Evolutionary conservation across 2,888 invertebrate genomes (phyloP).

Genomic region (Gymnoscelis rufifasciata): DNA sequence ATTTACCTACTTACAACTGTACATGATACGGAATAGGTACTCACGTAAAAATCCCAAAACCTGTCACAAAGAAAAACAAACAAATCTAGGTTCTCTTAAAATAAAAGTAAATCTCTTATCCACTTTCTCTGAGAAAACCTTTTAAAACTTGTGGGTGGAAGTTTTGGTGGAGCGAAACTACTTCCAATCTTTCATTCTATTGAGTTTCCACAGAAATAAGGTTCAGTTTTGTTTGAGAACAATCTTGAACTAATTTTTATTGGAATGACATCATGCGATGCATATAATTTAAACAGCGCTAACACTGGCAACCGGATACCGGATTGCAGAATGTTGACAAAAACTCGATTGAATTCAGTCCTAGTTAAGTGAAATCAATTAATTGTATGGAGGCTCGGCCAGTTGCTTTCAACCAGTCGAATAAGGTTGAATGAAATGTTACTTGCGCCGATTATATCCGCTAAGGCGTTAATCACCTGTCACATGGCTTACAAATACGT

Average conservation of each 20-base stretch:
- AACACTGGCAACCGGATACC: neutral
- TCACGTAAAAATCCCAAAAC: too few relatives aligned
- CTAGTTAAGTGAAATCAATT: too few relatives aligned
- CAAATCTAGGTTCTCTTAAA: constrained; percentile 4
- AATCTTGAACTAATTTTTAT: neutral
- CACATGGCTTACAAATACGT: neutral
- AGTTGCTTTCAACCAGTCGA: too few relatives aligned
- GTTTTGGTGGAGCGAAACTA: constrained; percentile 23
- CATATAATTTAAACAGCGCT: neutral
- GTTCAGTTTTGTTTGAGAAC: neutral
- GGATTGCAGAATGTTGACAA: neutral
- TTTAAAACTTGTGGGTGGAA: constrained; percentile 24
- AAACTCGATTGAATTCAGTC: too few relatives aligned
- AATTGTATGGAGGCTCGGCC: too few relatives aligned
- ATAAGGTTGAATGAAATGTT: too few relatives aligned
- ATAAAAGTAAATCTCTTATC: constrained; percentile 19
- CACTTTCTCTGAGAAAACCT: constrained; percentile 24
- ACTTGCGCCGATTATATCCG: too few relatives aligned
- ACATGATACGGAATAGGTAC: too few relatives aligned
- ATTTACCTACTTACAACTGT: neutral
- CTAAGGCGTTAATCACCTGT: too few relatives aligned
- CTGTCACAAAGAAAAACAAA: too few relatives aligned
- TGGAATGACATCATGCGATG: neutral
- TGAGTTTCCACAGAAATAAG: constrained; percentile 8
- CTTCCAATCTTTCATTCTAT: constrained; percentile 16